phyloP scores from a whole-genome alignment of 2,797 vertebrate species.

The Tamandua tetradactyla region DNA sequence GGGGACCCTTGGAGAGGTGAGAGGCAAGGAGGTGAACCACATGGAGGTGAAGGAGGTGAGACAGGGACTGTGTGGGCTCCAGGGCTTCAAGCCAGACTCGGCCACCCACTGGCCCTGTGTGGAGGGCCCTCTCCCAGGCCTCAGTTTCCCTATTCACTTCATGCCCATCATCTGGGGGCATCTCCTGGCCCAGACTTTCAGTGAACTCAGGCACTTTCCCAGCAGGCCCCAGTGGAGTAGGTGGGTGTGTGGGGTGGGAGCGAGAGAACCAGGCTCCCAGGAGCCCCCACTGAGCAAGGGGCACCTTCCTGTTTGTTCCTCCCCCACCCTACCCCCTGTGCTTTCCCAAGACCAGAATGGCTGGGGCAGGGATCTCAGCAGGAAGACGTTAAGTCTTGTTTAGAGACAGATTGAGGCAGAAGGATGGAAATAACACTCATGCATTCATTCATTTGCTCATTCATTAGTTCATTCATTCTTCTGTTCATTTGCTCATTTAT shows the following conservation, averaged over 20 bases:
- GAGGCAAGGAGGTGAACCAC: rapidly evolving
- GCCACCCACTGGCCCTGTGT: neutral
- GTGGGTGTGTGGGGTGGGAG: neutral
- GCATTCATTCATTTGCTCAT: too few relatives aligned
- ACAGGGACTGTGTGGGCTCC: neutral
- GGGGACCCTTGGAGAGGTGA: neutral
- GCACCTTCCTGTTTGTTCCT: neutral
- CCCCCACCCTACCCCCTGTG: too few relatives aligned
- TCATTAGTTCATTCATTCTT: too few relatives aligned
- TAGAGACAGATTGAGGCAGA: neutral
- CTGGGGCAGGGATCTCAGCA: neutral
- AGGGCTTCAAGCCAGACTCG: neutral
- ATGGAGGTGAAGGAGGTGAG: too few relatives aligned
- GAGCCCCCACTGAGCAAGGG: too few relatives aligned
- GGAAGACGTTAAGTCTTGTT: neutral
- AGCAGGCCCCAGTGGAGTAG: neutral
- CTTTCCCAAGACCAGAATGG: neutral
- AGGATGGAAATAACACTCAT: neutral
- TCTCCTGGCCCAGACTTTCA: neutral
- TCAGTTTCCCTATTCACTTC: neutral
- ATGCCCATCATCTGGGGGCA: neutral
- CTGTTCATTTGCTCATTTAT: too few relatives aligned
- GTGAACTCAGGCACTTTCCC: too few relatives aligned
- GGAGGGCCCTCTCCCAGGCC: conserved; percentile 11
- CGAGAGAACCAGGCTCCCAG: neutral